Conservation (phyloP, 2,797 vertebrate species). For the Xenops minutus region DNA sequence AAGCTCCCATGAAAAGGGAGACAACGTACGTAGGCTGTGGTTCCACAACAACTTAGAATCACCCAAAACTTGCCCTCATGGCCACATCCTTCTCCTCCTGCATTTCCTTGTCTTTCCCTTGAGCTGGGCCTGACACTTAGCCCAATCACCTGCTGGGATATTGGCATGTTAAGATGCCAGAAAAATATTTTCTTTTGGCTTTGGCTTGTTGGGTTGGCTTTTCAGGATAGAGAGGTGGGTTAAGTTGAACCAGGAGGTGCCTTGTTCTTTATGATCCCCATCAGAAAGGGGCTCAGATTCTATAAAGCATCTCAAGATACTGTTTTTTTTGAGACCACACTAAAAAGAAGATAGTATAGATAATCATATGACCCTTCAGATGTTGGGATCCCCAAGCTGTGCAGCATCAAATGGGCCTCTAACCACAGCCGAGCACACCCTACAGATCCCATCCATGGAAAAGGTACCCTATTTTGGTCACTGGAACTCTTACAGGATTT, state of each 20-base stretch:
- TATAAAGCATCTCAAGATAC: background rate
- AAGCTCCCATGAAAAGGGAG: background rate
- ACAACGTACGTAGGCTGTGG: background rate
- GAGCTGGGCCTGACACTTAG: background rate
- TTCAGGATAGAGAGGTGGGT: background rate
- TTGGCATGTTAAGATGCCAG: background rate
- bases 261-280: background rate
- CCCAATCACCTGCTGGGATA: background rate
- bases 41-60: background rate
- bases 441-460: background rate
- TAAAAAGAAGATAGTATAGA: background rate
- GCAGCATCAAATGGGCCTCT: accelerated
- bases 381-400: background rate
- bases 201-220: background rate
- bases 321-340: background rate
- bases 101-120: background rate
- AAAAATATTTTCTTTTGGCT: background rate
- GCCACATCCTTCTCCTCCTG: background rate
- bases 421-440: background rate
- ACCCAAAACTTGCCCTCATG: background rate
- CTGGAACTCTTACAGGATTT: background rate
- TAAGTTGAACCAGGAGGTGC: background rate
- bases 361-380: background rate
- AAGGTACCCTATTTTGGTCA: background rate
- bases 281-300: background rate